Conservation (phyloP, 2,113 vertebrate species). For the Phrynosoma platyrhinos region DNA sequence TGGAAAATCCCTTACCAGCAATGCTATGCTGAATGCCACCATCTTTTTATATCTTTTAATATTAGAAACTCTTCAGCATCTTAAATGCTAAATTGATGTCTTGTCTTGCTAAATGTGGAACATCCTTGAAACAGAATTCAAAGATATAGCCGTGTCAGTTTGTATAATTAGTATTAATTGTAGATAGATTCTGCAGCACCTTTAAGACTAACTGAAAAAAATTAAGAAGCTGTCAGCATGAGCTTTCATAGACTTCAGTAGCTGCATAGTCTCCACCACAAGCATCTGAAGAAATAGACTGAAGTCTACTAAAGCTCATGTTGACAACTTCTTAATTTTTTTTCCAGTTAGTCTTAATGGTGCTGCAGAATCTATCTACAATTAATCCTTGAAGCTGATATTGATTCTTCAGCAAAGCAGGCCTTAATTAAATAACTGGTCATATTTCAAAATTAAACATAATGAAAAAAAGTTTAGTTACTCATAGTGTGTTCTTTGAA, state of each 20-base stretch:
- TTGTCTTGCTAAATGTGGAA: conserved; percentile 55
- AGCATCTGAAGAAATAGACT: too few relatives aligned
- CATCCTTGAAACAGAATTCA: neutral
- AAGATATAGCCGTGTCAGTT: too few relatives aligned
- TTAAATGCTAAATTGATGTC: conserved; percentile 50
- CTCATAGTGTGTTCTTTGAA: conserved; percentile 21
- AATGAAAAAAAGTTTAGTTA: conserved; percentile 22
- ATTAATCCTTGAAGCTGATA: conserved; percentile 10
- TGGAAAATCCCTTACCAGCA: neutral
- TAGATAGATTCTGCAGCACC: too few relatives aligned
- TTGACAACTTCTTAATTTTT: too few relatives aligned
- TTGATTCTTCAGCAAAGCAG: neutral
- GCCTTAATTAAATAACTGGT: neutral
- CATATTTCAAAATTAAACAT: conserved; percentile 19
- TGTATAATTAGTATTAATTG: too few relatives aligned
- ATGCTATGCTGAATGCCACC: conserved; percentile 13
- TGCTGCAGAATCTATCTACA: too few relatives aligned
- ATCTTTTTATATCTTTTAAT: conserved; percentile 44
- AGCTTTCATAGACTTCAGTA: too few relatives aligned
- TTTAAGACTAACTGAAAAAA: too few relatives aligned
- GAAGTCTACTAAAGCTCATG: too few relatives aligned
- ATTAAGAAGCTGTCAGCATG: too few relatives aligned
- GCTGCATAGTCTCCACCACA: too few relatives aligned
- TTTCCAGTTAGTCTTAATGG: too few relatives aligned
- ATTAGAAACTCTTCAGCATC: conserved; percentile 17